phyloP scores from a whole-genome alignment of 2,888 invertebrate genomes.

The Halocaridina rubra region DNA sequence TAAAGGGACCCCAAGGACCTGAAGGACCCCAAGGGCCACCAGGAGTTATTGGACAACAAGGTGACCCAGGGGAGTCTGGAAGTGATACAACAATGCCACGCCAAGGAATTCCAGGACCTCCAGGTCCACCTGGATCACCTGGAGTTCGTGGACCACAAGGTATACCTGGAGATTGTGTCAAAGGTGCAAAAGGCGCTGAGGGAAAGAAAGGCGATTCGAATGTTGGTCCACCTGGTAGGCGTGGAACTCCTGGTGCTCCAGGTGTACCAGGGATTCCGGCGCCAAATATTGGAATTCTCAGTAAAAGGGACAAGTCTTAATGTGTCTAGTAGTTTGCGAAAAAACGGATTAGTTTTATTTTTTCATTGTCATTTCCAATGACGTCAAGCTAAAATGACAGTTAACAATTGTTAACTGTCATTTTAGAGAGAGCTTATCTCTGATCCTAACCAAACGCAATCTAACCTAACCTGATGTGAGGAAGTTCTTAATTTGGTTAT shows the following conservation, averaged over 20 bases:
- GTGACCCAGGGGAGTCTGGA: slow-evolving; percentile 63
- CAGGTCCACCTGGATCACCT: slow-evolving; percentile 54
- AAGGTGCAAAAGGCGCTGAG: slow-evolving; percentile 26
- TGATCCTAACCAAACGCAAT: too few relatives aligned
- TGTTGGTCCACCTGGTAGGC: background rate
- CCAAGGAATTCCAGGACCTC: slow-evolving; percentile 65
- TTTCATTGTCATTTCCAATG: too few relatives aligned
- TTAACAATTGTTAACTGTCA: too few relatives aligned
- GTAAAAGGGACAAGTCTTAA: too few relatives aligned
- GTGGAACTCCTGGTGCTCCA: slow-evolving; percentile 15
- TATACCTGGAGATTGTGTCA: slow-evolving; percentile 32
- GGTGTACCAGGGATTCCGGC: slow-evolving; percentile 6
- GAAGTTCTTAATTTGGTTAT: too few relatives aligned
- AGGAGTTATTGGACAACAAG: slow-evolving; percentile 33
- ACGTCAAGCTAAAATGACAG: too few relatives aligned
- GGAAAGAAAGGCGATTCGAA: slow-evolving; percentile 44
- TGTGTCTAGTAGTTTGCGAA: too few relatives aligned
- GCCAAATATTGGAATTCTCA: too few relatives aligned
- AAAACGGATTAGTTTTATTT: too few relatives aligned
- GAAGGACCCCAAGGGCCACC: slow-evolving; percentile 4
- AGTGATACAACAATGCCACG: slow-evolving; percentile 64
- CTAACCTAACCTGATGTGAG: too few relatives aligned
- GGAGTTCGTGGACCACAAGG: slow-evolving; percentile 20
- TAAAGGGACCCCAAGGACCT: slow-evolving; percentile 15
- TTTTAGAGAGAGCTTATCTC: too few relatives aligned